A percentile compares a stretch with the other conserved stretches of the same genome.
These are phyloP conservation scores for Vollenhovia emeryi DNA, from an alignment of 1,140 invertebrate genomes.

Conservation along the genomic window DNA sequence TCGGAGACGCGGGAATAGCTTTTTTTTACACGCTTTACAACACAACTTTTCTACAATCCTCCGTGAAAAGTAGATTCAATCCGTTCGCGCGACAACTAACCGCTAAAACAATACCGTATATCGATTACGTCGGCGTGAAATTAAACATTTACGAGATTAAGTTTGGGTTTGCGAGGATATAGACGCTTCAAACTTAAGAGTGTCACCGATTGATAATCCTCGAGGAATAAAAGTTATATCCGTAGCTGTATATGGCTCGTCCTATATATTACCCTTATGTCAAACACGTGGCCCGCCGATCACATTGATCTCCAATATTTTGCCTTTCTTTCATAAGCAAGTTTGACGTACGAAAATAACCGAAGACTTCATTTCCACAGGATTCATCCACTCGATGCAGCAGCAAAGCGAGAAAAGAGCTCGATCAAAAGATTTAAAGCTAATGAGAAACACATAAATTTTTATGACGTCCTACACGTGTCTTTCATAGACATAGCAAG, in stretches of 20 bases:
- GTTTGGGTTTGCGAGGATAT: constrained; percentile 13
- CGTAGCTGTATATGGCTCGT: background rate
- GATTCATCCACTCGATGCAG: background rate
- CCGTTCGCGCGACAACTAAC: background rate
- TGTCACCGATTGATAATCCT: background rate
- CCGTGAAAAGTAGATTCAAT: constrained; percentile 8
- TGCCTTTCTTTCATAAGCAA: background rate
- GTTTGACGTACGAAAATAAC: background rate
- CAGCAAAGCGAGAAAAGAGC: background rate
- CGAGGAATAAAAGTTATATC: constrained; percentile 21
- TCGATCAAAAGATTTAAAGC: background rate
- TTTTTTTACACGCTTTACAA: background rate
- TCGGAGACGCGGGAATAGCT: background rate
- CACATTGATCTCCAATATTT: background rate
- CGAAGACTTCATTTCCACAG: background rate
- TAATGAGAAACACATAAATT: background rate
- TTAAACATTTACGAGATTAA: constrained; percentile 46
- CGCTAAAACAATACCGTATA: background rate
- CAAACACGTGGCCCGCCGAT: constrained; percentile 1
- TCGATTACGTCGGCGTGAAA: constrained; percentile 22
- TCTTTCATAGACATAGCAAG: too few species aligned
- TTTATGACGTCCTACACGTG: background rate
- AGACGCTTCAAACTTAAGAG: constrained; percentile 8
- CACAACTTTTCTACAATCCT: background rate
- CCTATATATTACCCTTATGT: background rate